Base-by-base conservation (phyloP, 1,140 invertebrate species). In the Goniozus legneri region DNA sequence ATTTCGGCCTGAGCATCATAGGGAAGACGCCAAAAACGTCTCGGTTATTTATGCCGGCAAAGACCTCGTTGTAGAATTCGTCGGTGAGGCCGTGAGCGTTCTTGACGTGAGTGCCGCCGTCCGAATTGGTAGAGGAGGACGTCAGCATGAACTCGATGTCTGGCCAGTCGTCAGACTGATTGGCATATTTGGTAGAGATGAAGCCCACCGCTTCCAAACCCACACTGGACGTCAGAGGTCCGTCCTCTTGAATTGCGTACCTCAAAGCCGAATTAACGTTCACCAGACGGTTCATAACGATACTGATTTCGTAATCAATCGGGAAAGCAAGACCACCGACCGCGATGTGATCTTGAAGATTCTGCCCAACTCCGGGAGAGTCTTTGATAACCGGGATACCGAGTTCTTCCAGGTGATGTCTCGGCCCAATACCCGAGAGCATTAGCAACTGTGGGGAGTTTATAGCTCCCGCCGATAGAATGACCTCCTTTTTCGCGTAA, bases 71-170 rank as follows among this genome's bases (percentile, higher is more conserved):
- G 60, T 89, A 91, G 62, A 89, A 91, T 31, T 88, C 84, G 43
- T 91, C 84, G 0, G 81, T 84, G 1, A 92, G 67, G 1, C 90
- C 86, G 55, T 92, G 89, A 0, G 89, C 88, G 31, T 76, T 82
- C 56, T 87, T 88, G 0, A 86, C 83, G 46, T 86, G 82, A 0
- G 79, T 83, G 0, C 85, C 87, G n/a, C 86, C 85, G 54, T 92
- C 89, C 0, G 88, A 89, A 36, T 79, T 83, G 0, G 86, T 86
- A 0, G 86, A 88, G 0, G 86, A 82, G n/a, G 88, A 86, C 0
- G 88, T 86, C 64, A 92, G 74, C 86, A 91, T 92, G 60, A 93
- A 92, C 53, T 92, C 88, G 43, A 93, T 92, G 60, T 95, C 91
- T 0, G 91, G 91, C 88, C 89, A 93, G 60, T 92, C 90, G 46